phyloP scores from a whole-genome alignment of 64 coral and sea anemone genomes.

The Hydrozoanthus tunicans region DNA sequence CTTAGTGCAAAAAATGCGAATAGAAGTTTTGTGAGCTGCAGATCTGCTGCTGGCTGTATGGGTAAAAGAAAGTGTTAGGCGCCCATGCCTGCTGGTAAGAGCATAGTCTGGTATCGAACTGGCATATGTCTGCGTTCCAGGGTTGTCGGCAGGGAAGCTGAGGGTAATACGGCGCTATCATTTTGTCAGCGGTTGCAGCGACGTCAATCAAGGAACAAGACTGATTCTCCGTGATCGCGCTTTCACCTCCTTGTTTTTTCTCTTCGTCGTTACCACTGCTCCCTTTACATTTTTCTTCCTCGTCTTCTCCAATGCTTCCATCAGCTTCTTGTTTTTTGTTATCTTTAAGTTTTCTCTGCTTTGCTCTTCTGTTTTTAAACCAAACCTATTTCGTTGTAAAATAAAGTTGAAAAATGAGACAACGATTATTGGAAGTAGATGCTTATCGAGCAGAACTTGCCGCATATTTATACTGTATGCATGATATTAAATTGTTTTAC shows the following conservation, averaged over 20 bases:
- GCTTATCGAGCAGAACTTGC: background rate
- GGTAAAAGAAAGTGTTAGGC: background rate
- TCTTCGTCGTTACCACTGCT: background rate
- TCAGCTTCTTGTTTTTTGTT: slow-evolving; percentile 17
- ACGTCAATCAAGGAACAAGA: background rate
- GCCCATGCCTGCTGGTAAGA: background rate
- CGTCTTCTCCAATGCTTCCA: background rate
- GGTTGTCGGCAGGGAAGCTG: background rate
- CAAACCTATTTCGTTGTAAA: slow-evolving; percentile 59
- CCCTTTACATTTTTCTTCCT: slow-evolving; percentile 28
- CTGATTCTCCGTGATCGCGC: background rate
- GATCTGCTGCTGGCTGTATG: background rate
- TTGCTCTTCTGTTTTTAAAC: slow-evolving; percentile 92
- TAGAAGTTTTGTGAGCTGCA: background rate
- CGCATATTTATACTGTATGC: too few species aligned
- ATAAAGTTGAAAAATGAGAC: background rate
- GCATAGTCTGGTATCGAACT: slow-evolving; percentile 18
- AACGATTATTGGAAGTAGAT: background rate
- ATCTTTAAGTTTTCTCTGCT: slow-evolving; percentile 87
- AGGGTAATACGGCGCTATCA: background rate
- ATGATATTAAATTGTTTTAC: too few species aligned
- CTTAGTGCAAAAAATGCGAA: slow-evolving; percentile 5
- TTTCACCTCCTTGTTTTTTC: slow-evolving; percentile 6
- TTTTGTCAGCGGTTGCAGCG: background rate
- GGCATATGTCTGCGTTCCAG: background rate